Evolutionary conservation across 2,888 invertebrate genomes (phyloP).

Genomic region (Meghimatium bilineatum): DNA sequence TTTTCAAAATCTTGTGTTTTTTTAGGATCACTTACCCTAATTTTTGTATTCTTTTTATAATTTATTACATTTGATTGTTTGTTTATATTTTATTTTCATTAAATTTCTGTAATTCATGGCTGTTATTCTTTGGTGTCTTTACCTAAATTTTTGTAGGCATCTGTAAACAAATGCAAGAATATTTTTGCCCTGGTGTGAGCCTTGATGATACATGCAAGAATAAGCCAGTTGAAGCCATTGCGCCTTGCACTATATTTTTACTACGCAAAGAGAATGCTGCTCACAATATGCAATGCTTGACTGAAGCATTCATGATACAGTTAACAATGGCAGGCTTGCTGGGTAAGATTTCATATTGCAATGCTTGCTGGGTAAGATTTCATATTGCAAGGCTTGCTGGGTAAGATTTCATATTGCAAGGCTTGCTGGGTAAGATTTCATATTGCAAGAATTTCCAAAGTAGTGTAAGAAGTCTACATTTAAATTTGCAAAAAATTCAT

Average conservation of each 20-base stretch:
- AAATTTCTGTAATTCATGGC: conserved; percentile 1
- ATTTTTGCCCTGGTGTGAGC: conserved; percentile 62
- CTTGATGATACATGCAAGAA: conserved; percentile 2
- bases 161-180: conserved; percentile 48
- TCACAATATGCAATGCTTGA: conserved; percentile 69
- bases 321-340: conserved; percentile 67
- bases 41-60: no score
- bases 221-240: conserved; percentile 37
- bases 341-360: conserved; percentile 56
- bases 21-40: no score
- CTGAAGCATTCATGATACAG: conserved; percentile 73
- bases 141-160: conserved; percentile 56
- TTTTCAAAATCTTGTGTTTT: no score
- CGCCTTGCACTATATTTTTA: conserved; percentile 67
- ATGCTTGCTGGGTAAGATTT: not conserved
- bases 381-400: no score
- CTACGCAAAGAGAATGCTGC: conserved; percentile 72
- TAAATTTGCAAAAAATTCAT: no score
- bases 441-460: no score
- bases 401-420: no score
- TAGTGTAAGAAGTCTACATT: no score
- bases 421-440: no score
- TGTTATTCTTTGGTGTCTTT: not conserved
- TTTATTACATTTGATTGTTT: no score
- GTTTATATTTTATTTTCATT: not conserved